phyloP scores from a whole-genome alignment of 2,888 invertebrate species.

The Tetramorium bicarinatum region DNA sequence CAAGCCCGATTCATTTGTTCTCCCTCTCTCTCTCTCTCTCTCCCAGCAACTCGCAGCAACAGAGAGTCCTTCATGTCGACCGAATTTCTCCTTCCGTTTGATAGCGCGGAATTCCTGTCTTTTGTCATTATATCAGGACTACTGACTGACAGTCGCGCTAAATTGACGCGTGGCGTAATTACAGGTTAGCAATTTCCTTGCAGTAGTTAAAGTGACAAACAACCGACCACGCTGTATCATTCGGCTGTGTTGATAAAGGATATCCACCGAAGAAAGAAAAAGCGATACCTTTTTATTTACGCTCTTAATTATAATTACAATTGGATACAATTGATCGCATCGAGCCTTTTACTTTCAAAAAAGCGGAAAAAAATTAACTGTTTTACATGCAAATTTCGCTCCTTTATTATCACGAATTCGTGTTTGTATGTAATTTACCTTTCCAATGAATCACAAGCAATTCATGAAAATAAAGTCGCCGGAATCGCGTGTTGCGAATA shows the following conservation, averaged over 20 bases:
- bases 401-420: not conserved
- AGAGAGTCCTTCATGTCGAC: conserved; percentile 28
- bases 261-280: not conserved
- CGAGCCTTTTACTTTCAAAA: conserved; percentile 7
- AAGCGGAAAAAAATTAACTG: not conserved
- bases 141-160: conserved; percentile 34
- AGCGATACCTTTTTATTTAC: not conserved
- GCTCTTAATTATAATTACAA: not conserved
- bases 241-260: conserved; percentile 12
- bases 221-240: conserved; percentile 3
- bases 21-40: not conserved
- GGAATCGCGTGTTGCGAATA: conserved; percentile 39
- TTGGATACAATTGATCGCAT: not conserved
- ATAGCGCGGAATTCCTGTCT: conserved; percentile 46
- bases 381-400: conserved; percentile 22
- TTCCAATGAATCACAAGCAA: conserved; percentile 3
- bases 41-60: not conserved
- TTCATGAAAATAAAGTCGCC: conserved; percentile 35
- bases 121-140: conserved; percentile 40
- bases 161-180: conserved; percentile 49
- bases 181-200: conserved; percentile 43
- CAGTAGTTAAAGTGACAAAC: conserved; percentile 37
- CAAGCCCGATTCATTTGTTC: not conserved
- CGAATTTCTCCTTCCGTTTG: conserved; percentile 48
- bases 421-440: conserved; percentile 24